Conservation (phyloP, 2,113 vertebrate species). For the Pogonocichla stellata region DNA sequence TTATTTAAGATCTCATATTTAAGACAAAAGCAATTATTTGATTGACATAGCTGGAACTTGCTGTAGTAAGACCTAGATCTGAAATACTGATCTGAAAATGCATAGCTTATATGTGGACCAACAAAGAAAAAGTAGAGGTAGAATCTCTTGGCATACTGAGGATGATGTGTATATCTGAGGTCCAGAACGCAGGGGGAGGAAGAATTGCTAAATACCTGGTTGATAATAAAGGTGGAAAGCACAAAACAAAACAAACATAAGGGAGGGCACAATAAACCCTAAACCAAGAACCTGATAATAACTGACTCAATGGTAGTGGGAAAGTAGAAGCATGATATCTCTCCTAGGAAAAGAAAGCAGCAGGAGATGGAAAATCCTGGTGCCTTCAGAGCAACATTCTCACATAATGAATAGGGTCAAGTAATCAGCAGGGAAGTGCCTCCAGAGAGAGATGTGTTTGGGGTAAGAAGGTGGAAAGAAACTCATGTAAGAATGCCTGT, state of each 20-base stretch:
- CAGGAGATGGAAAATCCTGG: background rate
- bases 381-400: background rate
- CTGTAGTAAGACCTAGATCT: background rate
- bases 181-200: background rate
- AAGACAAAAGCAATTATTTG: background rate
- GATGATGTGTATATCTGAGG: background rate
- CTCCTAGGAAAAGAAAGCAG: background rate
- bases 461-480: background rate
- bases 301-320: background rate
- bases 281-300: background rate
- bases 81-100: background rate
- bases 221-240: background rate
- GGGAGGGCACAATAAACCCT: background rate
- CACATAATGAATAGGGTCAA: background rate
- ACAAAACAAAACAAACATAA: background rate
- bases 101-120: background rate
- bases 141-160: background rate
- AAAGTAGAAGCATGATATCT: background rate
- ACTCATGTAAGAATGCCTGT: background rate
- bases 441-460: background rate
- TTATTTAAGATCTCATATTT: background rate
- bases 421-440: background rate
- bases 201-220: background rate
- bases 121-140: background rate
- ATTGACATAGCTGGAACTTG: background rate